A percentile compares a stretch with the other conserved stretches of the same genome.
Evolutionary conservation across 2,888 invertebrate species (phyloP).

Genomic region (Eristalinus sepulchralis): DNA sequence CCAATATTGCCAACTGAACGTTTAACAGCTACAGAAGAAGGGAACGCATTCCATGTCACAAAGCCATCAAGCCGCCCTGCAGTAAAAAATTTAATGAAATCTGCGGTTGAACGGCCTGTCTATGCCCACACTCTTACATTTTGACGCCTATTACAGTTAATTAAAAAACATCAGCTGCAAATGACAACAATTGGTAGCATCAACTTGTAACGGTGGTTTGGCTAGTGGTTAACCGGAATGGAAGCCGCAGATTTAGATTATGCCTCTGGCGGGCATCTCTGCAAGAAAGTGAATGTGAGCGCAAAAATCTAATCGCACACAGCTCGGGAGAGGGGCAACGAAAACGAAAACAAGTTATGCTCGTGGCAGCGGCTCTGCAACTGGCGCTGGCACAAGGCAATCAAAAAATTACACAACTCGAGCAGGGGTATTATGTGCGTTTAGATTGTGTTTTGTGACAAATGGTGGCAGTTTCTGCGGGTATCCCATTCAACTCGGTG

Average conservation of each 20-base stretch:
- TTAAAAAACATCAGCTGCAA: conserved; percentile 56
- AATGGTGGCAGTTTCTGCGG: conserved; percentile 56
- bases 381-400: conserved; percentile 19
- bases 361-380: conserved; percentile 17
- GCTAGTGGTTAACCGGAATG: conserved; percentile 33
- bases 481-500: conserved; percentile 29
- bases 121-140: neutral
- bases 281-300: conserved; percentile 66
- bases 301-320: conserved; percentile 47
- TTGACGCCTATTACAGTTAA: conserved; percentile 43
- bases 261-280: conserved; percentile 58
- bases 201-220: neutral
- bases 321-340: neutral
- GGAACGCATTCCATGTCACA: neutral
- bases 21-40: neutral
- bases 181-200: conserved; percentile 53
- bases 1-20: neutral
- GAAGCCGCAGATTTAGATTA: conserved; percentile 41
- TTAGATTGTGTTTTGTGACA: conserved; percentile 54
- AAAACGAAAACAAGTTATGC: conserved; percentile 41
- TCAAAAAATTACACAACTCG: conserved; percentile 62
- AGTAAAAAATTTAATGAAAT: conserved; percentile 28
- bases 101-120: neutral
- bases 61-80: neutral
- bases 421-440: conserved; percentile 45